Conservation (phyloP, 2,113 vertebrate species). For the Argyrosomus japonicus region DNA sequence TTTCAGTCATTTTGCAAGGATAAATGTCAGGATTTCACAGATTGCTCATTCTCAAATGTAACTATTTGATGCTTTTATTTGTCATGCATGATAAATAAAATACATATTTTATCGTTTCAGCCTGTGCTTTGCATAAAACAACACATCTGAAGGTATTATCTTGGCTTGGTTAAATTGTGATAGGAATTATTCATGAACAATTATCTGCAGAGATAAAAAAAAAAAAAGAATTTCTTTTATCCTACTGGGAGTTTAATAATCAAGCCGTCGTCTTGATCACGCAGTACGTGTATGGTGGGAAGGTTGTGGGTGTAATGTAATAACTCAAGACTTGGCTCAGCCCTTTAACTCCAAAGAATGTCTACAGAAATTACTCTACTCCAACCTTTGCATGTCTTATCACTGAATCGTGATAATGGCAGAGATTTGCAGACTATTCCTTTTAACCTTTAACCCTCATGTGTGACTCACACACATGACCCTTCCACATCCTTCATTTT, state of each 20-base stretch:
- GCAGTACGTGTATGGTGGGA: background rate
- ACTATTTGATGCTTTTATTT: background rate
- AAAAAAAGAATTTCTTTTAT: background rate
- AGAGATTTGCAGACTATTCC: constrained; percentile 35
- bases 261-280: background rate
- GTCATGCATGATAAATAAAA: background rate
- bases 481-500: background rate
- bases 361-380: constrained; percentile 3
- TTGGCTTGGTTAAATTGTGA: background rate
- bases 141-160: background rate
- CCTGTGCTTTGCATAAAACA: background rate
- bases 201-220: background rate
- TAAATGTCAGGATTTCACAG: background rate
- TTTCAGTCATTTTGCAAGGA: background rate
- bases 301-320: constrained; percentile 15
- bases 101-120: no score
- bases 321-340: constrained; percentile 1
- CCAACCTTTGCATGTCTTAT: constrained; percentile 63
- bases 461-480: constrained; percentile 21
- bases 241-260: background rate
- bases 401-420: constrained; percentile 42
- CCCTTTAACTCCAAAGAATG: background rate
- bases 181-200: background rate
- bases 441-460: constrained; percentile 54
- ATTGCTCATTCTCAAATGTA: background rate